Evolutionary conservation across 2,797 vertebrate species (phyloP), one percentile per base, ranked within the genome.

Genomic region (Hydrocynus forskahlii): DNA sequence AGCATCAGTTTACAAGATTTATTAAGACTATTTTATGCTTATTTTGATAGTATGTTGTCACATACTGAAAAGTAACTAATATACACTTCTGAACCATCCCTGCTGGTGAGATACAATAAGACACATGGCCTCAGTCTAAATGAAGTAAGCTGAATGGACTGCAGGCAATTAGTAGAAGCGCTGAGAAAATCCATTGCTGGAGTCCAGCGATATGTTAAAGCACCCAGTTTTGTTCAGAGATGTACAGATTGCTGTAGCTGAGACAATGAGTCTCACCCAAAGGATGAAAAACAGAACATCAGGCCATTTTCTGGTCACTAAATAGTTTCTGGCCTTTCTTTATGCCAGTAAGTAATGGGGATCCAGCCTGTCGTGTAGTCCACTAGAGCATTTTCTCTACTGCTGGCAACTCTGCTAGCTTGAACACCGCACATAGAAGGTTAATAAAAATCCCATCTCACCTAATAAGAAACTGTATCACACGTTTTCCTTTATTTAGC

Each of bases 281-380:
- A 25, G 25, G 14, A 75, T n/a, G 23, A 68, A 80, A 68, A 38
- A 35, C 54, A 59, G 35, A 12, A 60, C 16, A 68, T 68, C 79
- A 81, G 71, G 38, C 8, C n/a, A 62, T 62, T 62, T 70, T 74
- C 17, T 21, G 19, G 19, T 19, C 54, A 40, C 13, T 59, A 43
- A 23, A 52, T 7, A 16, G 21, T 7, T 25, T 0, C 67, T 50
- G 7, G 0, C 4, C 10, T 10, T 19, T 2, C 13, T 70, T 43
- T 60, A 43, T 57, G 54, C 54, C 7, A 45, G 35, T 35, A 35
- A 35, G 35, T 35, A 35, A 35, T 35, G 35, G 29, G 29, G 29
- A 35, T 35, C 35, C 35, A 35, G 35, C 35, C 35, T 35, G 35
- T 35, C 4, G 9, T 48, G 45, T 10, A 12, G 45, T 8, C 45